Conservation (phyloP, 2,888 invertebrate genomes). For the Osmoderma eremita region DNA sequence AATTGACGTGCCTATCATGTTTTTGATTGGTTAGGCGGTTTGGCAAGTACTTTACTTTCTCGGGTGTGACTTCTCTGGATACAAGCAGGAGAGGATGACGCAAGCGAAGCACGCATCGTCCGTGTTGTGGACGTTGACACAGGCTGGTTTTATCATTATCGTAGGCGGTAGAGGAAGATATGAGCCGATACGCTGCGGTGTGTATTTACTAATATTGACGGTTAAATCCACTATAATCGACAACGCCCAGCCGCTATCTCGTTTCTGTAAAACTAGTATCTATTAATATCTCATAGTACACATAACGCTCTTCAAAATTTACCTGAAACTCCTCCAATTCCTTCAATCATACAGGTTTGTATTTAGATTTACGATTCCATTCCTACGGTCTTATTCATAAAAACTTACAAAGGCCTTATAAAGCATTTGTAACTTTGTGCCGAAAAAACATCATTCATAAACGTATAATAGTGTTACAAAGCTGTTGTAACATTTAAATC, state of each 20-base stretch:
- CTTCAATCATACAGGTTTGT: conserved; percentile 43
- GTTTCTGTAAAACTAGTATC: conserved; percentile 43
- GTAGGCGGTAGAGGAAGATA: conserved; percentile 45
- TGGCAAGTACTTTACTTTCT: conserved; percentile 24
- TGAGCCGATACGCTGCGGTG: conserved; percentile 47
- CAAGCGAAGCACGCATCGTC: conserved; percentile 42
- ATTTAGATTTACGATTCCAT: conserved; percentile 46
- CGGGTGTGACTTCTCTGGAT: no score
- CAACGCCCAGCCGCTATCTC: conserved; percentile 49
- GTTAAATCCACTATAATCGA: conserved; percentile 45
- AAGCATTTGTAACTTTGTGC: no score
- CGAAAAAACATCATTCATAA: no score
- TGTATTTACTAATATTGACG: conserved; percentile 29
- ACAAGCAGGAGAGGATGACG: conserved; percentile 35
- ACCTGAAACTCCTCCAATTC: conserved; percentile 48
- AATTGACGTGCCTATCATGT: not conserved
- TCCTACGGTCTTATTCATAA: no score
- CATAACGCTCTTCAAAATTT: not conserved
- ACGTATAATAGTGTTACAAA: no score
- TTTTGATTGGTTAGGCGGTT: conserved; percentile 22
- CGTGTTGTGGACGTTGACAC: conserved; percentile 40
- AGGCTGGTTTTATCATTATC: conserved; percentile 34
- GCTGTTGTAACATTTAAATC: no score
- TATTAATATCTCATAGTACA: not conserved
- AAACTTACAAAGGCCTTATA: no score